Conservation (phyloP, 2,113 vertebrate genomes). For the Taurulus bubalis region DNA sequence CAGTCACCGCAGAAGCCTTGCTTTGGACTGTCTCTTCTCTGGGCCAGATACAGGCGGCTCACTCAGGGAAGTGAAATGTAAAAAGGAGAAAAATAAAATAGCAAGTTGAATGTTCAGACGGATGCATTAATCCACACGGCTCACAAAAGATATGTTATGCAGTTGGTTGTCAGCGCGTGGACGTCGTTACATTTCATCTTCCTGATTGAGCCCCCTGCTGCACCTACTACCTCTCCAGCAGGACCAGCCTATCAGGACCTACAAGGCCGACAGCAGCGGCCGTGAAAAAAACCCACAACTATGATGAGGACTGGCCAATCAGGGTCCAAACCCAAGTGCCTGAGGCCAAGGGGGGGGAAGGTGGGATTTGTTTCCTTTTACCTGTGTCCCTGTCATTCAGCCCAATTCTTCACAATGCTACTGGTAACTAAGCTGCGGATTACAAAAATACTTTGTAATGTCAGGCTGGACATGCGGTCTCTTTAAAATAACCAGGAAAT, state of each 20-base stretch:
- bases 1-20: slow-evolving; percentile 76
- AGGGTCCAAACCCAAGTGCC: slow-evolving; percentile 80
- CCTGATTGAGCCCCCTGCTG: slow-evolving; percentile 70
- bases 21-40: slow-evolving; percentile 69
- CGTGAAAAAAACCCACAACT: slow-evolving; percentile 44
- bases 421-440: slow-evolving; percentile 68
- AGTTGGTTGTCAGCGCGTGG: slow-evolving; percentile 41
- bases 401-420: slow-evolving; percentile 49
- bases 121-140: slow-evolving; percentile 25
- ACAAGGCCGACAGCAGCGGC: slow-evolving; percentile 62
- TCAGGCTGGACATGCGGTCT: slow-evolving; percentile 27
- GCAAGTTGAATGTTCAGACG: slow-evolving; percentile 42
- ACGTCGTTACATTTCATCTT: slow-evolving; percentile 53
- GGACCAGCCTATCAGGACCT: slow-evolving; percentile 78
- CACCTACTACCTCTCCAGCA: slow-evolving; percentile 81
- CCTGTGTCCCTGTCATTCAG: slow-evolving; percentile 59
- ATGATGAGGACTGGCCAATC: slow-evolving; percentile 74
- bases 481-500: slow-evolving; percentile 64
- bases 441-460: slow-evolving; percentile 35
- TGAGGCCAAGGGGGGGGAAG: slow-evolving; percentile 63
- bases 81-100: not conserved
- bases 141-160: slow-evolving; percentile 31
- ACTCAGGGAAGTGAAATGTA: slow-evolving; percentile 56
- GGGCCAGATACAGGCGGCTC: slow-evolving; percentile 71
- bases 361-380: slow-evolving; percentile 32